Base-by-base conservation (phyloP, 1,140 invertebrate species). In the Oedothorax gibbosus region DNA sequence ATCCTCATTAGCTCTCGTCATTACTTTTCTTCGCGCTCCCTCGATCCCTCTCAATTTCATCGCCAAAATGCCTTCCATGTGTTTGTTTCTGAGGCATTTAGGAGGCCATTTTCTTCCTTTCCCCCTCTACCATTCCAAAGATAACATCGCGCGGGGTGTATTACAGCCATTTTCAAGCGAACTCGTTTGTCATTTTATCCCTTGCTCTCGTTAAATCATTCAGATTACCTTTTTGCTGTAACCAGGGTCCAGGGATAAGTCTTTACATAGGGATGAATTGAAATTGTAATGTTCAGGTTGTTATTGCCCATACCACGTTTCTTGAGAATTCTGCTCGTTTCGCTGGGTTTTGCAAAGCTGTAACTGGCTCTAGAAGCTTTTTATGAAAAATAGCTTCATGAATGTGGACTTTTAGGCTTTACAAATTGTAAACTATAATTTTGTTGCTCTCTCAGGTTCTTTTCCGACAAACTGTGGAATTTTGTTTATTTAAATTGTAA, bases 181-280 rank as follows among this genome's bases (percentile, higher is more conserved):
- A 81, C 78, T 81, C 78, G 78, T 81, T 71, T 81, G 78, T 81
- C 78, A 81, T 81, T 81, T 71, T 68, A 69, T 81, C 20, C 21
- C 35, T 21, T 50, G 78, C 60, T 60, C 78, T 81, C 69, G 78
- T 81, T 81, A 81, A 71, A 62, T 62, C 49, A 9, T 49, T 54
- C 6, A 51, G 57, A n/a, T n/a, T 12, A 50, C 62, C 53, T 68
- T 53, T 79, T 79, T n/a, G 54, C 68, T 54, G 66, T 79, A 54
- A 56, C 54, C 56, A n/a, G 50, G 9, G 35, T 57, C 15, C 15
- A 51, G 57, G 77, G 9, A 68, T 56, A 54, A 79, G 65, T 64
- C 60, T 64, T 62, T 64, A 21, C 18, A 51, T 11, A 68, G 53
- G 77, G 62, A 35, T 68, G 18, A 51, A 20, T 18, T 10, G 6